These are phyloP conservation scores for Halcyon malimbica DNA, from an alignment of 2,113 vertebrate species.

Conservation along the genomic window DNA sequence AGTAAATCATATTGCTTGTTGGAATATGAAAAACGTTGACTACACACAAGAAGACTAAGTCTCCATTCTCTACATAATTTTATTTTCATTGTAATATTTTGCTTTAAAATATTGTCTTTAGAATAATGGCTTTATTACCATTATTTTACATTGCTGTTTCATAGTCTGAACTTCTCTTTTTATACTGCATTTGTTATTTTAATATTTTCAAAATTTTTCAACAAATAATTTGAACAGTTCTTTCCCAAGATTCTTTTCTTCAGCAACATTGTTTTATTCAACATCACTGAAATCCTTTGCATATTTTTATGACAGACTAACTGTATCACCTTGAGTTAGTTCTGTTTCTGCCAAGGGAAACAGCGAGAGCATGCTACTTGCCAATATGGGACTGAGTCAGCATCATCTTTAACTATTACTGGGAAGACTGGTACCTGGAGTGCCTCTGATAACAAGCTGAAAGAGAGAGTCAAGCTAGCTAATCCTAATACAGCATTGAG, in stretches of 20 bases:
- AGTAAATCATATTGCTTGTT: background rate
- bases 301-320: background rate
- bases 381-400: background rate
- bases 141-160: background rate
- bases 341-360: background rate
- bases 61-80: background rate
- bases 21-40: background rate
- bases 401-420: background rate
- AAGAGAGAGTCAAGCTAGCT: background rate
- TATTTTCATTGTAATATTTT: background rate
- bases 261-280: background rate
- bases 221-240: background rate
- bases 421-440: background rate
- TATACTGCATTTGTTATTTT: background rate
- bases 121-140: background rate
- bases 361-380: rapidly evolving
- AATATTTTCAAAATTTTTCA: background rate
- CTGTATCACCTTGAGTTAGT: background rate
- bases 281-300: background rate
- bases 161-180: background rate
- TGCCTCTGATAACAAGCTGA: rapidly evolving
- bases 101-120: background rate
- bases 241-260: background rate
- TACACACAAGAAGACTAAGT: background rate
- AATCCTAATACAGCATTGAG: background rate